A percentile compares a stretch with the other conserved stretches of the same genome.
Conservation (phyloP, 92 coral and sea anemone genomes). For the Palythoa grandis region DNA sequence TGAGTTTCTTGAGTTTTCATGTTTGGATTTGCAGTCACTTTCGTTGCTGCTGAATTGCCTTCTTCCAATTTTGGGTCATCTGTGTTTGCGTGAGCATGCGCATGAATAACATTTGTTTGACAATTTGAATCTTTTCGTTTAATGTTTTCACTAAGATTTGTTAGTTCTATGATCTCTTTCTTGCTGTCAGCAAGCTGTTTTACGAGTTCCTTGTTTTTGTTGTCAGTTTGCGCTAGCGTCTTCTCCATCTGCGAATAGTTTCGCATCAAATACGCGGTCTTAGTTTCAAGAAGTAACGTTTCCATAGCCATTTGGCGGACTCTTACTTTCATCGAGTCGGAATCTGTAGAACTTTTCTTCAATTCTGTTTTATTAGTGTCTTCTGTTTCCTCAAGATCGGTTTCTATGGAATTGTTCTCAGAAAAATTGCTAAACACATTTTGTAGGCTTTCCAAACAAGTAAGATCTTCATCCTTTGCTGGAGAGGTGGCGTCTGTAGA, state of each 20-base stretch:
- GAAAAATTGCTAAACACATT: not conserved
- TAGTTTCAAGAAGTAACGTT: constrained; percentile 67
- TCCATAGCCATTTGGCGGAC: constrained; percentile 73
- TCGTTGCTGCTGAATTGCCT: not conserved
- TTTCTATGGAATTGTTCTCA: not conserved
- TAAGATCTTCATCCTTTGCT: not conserved
- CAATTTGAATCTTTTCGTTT: constrained; percentile 8
- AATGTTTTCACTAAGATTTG: constrained; percentile 47
- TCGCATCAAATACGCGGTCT: constrained; percentile 67
- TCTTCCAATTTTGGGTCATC: not conserved
- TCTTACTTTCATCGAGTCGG: constrained; percentile 25
- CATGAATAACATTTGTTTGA: not conserved
- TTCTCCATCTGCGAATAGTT: constrained; percentile 66
- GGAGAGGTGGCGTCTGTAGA: not conserved
- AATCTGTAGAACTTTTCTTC: not conserved
- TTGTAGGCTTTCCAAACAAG: not conserved
- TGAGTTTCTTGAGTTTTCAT: not conserved
- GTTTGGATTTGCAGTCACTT: not conserved
- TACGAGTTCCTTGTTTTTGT: constrained; percentile 55
- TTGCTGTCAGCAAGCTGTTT: constrained; percentile 64
- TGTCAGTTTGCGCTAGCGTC: constrained; percentile 60
- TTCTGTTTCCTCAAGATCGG: not conserved
- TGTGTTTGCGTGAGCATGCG: not conserved
- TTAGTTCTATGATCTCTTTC: constrained; percentile 50
- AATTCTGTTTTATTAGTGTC: not conserved